phyloP scores from a whole-genome alignment of 2,888 invertebrate species.

The Sinotaia quadrata region DNA sequence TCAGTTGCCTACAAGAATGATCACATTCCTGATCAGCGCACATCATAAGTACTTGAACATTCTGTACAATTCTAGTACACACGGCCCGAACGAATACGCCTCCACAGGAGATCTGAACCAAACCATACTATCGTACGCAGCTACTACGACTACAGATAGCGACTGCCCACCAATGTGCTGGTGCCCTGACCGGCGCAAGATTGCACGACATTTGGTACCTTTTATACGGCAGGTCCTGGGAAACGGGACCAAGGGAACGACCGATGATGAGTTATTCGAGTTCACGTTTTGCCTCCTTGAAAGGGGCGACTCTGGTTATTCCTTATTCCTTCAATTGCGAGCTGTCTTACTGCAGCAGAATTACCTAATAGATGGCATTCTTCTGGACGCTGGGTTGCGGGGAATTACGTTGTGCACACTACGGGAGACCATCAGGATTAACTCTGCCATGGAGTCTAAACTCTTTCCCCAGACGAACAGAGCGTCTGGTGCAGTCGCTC shows the following conservation, averaged over 20 bases:
- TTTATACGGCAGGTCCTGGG: not conserved
- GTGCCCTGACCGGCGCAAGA: not conserved
- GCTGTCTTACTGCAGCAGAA: not conserved
- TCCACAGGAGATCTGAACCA: too few relatives aligned
- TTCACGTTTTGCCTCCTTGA: not conserved
- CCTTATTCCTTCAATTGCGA: not conserved
- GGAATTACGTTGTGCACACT: slow-evolving; percentile 1
- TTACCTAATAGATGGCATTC: not conserved
- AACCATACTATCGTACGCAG: too few relatives aligned
- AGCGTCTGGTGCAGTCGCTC: too few relatives aligned
- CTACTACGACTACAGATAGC: too few relatives aligned
- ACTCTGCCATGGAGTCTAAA: not conserved
- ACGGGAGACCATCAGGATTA: not conserved
- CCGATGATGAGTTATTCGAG: not conserved
- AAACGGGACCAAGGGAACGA: not conserved
- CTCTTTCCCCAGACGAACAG: too few relatives aligned
- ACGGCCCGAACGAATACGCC: too few relatives aligned
- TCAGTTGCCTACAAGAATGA: too few relatives aligned
- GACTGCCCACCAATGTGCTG: slow-evolving; percentile 12
- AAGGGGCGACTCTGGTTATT: not conserved
- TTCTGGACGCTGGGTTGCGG: not conserved
- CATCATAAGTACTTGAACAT: too few relatives aligned
- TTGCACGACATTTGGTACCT: not conserved
- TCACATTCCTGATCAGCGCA: too few relatives aligned
- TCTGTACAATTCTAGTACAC: too few relatives aligned